Evolutionary conservation across 2,113 vertebrate genomes (phyloP).

Genomic region (Rhinolophus sinicus): DNA sequence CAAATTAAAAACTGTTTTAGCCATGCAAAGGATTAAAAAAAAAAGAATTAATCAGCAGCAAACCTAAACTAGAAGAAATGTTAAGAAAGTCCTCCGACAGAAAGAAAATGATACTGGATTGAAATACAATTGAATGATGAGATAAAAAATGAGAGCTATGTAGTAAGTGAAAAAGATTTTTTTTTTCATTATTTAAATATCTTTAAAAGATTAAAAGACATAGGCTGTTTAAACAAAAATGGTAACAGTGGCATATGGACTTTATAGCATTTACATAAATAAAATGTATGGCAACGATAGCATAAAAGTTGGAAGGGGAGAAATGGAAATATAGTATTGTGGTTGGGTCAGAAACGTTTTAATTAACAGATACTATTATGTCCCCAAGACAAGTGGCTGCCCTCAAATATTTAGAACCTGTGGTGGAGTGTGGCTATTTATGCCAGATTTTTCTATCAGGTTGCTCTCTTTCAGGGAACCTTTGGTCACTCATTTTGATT

Average conservation of each 20-base stretch:
- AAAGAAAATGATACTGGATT: background rate
- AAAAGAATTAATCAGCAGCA: background rate
- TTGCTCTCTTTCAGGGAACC: background rate
- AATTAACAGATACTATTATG: background rate
- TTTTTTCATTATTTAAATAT: background rate
- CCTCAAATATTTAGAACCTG: background rate
- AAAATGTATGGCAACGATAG: background rate
- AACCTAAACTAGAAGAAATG: background rate
- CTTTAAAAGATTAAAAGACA: background rate
- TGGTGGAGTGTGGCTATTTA: too few relatives aligned
- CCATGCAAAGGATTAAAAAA: background rate
- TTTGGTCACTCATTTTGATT: background rate
- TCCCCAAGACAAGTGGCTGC: background rate
- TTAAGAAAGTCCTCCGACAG: background rate
- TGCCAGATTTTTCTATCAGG: background rate
- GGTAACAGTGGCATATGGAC: background rate
- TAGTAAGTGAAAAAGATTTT: background rate
- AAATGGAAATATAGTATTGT: background rate
- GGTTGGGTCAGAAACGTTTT: background rate
- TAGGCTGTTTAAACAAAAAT: constrained; percentile 29
- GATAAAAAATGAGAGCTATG: background rate
- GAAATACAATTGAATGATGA: background rate
- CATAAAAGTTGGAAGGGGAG: background rate
- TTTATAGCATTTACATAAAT: background rate
- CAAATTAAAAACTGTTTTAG: background rate